Conservation (phyloP, 2,113 vertebrate species). For the Chelonoidis abingdonii region DNA sequence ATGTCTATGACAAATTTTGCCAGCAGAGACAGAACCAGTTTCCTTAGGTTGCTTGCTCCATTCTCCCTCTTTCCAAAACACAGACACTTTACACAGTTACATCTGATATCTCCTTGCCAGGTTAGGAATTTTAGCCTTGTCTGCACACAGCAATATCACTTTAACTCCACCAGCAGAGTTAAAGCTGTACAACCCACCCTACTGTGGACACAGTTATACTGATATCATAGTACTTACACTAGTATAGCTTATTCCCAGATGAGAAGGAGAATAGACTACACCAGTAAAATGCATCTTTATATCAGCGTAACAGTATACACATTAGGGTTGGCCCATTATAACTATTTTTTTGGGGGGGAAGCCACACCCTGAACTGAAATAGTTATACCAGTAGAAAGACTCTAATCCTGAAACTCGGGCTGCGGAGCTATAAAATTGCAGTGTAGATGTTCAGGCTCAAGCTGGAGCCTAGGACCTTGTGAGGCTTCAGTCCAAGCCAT, state of each 20-base stretch:
- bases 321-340: background rate
- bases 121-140: background rate
- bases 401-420: background rate
- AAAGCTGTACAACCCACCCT: background rate
- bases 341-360: background rate
- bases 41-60: background rate
- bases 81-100: background rate
- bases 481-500: background rate
- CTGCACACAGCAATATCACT: background rate
- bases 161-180: background rate
- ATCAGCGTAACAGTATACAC: background rate
- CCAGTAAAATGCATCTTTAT: background rate
- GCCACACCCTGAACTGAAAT: background rate
- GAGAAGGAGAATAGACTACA: background rate
- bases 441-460: background rate
- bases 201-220: background rate
- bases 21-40: background rate
- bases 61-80: constrained; percentile 17
- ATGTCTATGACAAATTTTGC: background rate
- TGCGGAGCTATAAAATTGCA: background rate
- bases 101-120: background rate
- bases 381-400: background rate
- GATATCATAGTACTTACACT: background rate
- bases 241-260: background rate
- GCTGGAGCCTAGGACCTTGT: background rate